A percentile compares a stretch with the other conserved stretches of the same genome.
Evolutionary conservation across 1,140 invertebrate species (phyloP).

Genomic region (Drosophila teissieri): DNA sequence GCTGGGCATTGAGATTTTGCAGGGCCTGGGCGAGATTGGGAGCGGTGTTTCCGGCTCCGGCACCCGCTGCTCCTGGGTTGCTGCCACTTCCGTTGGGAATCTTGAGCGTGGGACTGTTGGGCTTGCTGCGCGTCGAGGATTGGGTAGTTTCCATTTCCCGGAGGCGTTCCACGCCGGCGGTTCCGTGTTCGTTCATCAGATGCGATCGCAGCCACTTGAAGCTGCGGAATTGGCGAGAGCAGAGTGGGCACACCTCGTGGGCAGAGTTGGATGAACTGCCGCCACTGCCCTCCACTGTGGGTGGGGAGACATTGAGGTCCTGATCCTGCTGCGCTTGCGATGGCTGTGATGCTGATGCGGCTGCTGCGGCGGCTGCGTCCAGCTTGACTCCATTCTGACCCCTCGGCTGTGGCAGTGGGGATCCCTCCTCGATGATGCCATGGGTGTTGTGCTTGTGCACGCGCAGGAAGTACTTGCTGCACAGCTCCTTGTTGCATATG

Average conservation of each 20-base stretch:
- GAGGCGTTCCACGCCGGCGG: conserved; percentile 89
- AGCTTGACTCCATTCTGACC: conserved; percentile 85
- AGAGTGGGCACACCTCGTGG: conserved; percentile 93
- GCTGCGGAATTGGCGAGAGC: conserved; percentile 94
- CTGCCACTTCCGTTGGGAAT: conserved; percentile 86
- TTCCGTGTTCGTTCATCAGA: conserved; percentile 93
- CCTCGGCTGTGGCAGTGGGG: conserved; percentile 86
- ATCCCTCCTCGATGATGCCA: conserved; percentile 92
- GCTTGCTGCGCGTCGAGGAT: conserved; percentile 53
- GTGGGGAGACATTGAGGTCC: conserved; percentile 57
- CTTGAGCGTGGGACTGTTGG: conserved; percentile 86
- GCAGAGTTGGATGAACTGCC: conserved; percentile 86
- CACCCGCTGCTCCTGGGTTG: conserved; percentile 6
- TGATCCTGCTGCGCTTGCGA: conserved; percentile 81
- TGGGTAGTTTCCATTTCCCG: conserved; percentile 87
- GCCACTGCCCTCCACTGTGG: conserved; percentile 17
- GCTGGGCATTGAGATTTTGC: conserved; percentile 77
- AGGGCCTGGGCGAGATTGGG: conserved; percentile 78
- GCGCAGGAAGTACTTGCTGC: conserved; percentile 98
- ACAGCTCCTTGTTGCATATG: conserved; percentile 98
- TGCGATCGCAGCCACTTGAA: conserved; percentile 96
- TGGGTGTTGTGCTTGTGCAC: conserved; percentile 99
- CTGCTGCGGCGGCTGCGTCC: conserved; percentile 66
- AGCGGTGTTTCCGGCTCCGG: conserved; percentile 33
- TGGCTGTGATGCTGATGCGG: conserved; percentile 44